phyloP scores from a whole-genome alignment of 2,888 invertebrate genomes.

The Hydropsyche betteni region DNA sequence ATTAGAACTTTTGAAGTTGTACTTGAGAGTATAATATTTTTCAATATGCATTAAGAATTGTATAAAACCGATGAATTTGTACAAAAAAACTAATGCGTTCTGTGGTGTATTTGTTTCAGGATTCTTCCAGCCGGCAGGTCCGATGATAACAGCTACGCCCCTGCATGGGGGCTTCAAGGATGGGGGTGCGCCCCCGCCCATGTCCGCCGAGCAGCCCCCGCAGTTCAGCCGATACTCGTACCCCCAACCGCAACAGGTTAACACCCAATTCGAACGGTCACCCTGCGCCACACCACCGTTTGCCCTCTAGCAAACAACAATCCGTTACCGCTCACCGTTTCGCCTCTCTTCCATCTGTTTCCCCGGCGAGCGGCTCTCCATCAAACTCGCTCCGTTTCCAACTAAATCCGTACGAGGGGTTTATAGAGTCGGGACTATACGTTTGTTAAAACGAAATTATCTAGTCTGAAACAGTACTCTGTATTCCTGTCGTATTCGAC shows the following conservation, averaged over 20 bases:
- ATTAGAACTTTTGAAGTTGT: neutral
- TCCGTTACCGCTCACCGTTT: no score
- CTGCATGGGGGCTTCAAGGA: conserved; percentile 57
- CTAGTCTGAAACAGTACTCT: no score
- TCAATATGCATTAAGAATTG: no score
- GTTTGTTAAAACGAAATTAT: no score
- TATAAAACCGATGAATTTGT: neutral
- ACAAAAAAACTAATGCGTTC: neutral
- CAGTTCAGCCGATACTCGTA: conserved; percentile 53
- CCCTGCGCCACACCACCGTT: conserved; percentile 52
- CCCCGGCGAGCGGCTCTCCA: no score
- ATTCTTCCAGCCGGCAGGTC: conserved; percentile 92
- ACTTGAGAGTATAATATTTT: neutral
- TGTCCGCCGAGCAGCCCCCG: conserved; percentile 61
- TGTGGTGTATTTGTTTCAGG: conserved; percentile 66
- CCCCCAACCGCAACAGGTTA: conserved; percentile 63
- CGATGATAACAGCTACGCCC: conserved; percentile 77
- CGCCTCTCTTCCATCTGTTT: no score
- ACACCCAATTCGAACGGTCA: conserved; percentile 54
- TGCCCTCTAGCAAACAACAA: no score
- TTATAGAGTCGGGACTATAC: no score
- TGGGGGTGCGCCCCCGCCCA: conserved; percentile 61
- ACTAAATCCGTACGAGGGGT: no score
- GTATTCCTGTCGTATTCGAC: no score
- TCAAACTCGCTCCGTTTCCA: no score